Evolutionary conservation across 1,140 invertebrate species (phyloP).

Genomic region (Zaprionus inermis): DNA sequence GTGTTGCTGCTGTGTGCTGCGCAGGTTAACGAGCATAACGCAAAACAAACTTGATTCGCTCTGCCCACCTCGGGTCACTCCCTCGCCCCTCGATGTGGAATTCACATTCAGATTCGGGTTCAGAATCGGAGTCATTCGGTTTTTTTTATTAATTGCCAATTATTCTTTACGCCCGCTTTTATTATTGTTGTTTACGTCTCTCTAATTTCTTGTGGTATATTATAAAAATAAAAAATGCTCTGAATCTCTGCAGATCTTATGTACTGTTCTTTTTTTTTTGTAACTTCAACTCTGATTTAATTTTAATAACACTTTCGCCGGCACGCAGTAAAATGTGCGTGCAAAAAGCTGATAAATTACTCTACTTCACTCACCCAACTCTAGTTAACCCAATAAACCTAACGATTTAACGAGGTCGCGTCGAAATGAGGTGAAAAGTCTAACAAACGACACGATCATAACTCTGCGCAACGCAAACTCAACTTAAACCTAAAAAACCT

Average conservation of each 20-base stretch:
- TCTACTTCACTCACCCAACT: conserved; percentile 10
- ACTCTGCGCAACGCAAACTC: conserved; percentile 42
- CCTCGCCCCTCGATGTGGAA: neutral
- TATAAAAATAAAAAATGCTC: neutral
- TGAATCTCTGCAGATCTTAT: neutral
- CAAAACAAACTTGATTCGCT: conserved; percentile 60
- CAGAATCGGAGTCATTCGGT: conserved; percentile 54
- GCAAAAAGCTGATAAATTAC: conserved; percentile 27
- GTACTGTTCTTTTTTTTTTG: conserved; percentile 1
- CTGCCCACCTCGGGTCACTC: conserved; percentile 49
- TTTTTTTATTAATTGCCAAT: conserved; percentile 69
- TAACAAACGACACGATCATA: conserved; percentile 46
- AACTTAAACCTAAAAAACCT: conserved; percentile 25
- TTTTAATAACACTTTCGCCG: conserved; percentile 75
- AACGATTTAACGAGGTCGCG: conserved; percentile 38
- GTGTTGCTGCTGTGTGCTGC: conserved; percentile 1
- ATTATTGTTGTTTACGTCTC: conserved; percentile 17
- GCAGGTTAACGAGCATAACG: conserved; percentile 46
- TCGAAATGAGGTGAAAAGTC: conserved; percentile 44
- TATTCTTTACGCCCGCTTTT: conserved; percentile 48
- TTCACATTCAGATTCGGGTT: conserved; percentile 35
- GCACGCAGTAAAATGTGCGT: conserved; percentile 44
- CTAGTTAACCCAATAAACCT: conserved; percentile 44
- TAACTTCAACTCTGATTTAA: conserved; percentile 53
- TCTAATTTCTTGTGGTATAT: conserved; percentile 48